phyloP scores from a whole-genome alignment of 2,113 vertebrate genomes.

The Nycticorax nycticorax region DNA sequence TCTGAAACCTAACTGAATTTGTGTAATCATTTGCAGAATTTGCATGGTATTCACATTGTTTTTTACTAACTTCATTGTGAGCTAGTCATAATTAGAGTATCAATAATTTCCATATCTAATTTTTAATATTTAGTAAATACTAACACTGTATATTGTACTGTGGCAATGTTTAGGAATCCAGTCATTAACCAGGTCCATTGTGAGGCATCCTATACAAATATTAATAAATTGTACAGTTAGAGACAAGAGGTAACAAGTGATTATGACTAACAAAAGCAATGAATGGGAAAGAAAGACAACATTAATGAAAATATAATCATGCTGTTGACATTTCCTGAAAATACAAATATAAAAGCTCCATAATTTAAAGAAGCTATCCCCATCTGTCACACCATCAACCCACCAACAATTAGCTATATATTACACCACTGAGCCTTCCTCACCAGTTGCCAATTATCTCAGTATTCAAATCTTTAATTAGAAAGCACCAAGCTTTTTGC shows the following conservation, averaged over 20 bases:
- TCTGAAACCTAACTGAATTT: neutral
- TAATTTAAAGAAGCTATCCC: slow-evolving; percentile 4
- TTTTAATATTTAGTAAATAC: neutral
- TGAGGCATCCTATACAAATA: neutral
- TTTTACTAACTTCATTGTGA: neutral
- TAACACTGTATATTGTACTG: neutral
- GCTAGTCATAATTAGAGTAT: neutral
- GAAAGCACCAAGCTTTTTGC: neutral
- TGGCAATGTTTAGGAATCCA: neutral
- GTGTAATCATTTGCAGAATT: neutral
- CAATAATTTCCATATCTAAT: neutral
- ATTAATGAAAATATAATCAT: slow-evolving; percentile 34
- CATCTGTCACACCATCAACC: neutral
- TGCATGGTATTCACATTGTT: neutral
- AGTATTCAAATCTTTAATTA: slow-evolving; percentile 11
- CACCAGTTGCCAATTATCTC: neutral
- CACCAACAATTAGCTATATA: neutral
- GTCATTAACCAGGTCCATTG: neutral
- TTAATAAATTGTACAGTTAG: neutral
- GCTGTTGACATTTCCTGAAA: slow-evolving; percentile 27
- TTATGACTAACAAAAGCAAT: slow-evolving; percentile 19
- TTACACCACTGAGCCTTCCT: neutral
- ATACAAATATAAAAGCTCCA: neutral
- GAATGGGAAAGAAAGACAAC: slow-evolving; percentile 17
- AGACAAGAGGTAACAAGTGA: neutral